phyloP scores from a whole-genome alignment of 2,888 invertebrate species.

The Eulithis prunata region DNA sequence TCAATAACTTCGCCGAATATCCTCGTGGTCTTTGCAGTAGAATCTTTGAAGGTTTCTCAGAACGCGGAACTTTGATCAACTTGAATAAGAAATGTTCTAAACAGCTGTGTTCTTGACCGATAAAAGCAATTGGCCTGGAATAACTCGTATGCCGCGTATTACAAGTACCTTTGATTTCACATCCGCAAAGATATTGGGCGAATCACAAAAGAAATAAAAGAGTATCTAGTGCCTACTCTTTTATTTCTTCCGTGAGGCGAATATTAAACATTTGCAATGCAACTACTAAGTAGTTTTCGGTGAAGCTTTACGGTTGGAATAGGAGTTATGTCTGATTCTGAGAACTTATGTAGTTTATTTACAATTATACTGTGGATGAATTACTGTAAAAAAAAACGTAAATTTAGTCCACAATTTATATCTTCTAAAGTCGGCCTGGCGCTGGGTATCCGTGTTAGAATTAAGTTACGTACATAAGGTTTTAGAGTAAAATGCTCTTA shows the following conservation, averaged over 20 bases:
- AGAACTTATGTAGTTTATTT: slow-evolving; percentile 11
- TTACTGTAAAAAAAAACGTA: background rate
- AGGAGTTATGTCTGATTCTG: slow-evolving; percentile 9
- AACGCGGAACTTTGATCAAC: background rate
- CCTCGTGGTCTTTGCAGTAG: background rate
- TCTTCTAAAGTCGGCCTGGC: background rate
- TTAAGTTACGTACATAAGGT: slow-evolving; percentile 8
- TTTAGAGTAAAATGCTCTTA: slow-evolving; percentile 2
- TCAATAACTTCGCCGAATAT: background rate
- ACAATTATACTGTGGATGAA: slow-evolving; percentile 7
- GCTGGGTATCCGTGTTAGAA: slow-evolving; percentile 5
- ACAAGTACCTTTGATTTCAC: background rate
- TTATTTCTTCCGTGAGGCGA: too few relatives aligned
- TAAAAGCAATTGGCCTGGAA: too few relatives aligned
- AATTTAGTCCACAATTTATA: too few relatives aligned
- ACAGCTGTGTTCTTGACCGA: background rate
- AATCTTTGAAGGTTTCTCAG: background rate
- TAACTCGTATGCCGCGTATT: background rate
- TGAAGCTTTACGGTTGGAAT: slow-evolving; percentile 8
- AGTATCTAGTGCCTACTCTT: too few relatives aligned
- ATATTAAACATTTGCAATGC: background rate
- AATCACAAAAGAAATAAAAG: background rate
- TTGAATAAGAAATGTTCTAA: background rate
- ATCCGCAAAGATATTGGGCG: slow-evolving; percentile 9
- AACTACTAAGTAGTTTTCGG: slow-evolving; percentile 15